Evolutionary conservation across 2,113 vertebrate species (phyloP), one percentile per base, ranked within the genome.

Genomic region (Seriola dumerili): DNA sequence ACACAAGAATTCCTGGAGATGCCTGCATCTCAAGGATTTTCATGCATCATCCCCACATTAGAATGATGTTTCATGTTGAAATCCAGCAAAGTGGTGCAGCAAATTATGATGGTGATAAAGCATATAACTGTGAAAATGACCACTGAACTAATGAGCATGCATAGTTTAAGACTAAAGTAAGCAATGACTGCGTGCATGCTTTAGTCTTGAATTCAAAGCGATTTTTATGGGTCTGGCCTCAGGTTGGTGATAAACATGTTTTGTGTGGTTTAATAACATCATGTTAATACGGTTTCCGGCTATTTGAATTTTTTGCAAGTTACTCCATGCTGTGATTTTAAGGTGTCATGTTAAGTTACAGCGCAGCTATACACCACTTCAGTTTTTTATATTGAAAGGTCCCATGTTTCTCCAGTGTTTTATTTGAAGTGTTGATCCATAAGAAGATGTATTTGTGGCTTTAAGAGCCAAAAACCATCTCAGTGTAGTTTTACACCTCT

Each of bases 61-160:
- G 4, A 23, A 48, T 76, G 75, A 44, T 2, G 4, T 29, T 29
- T 29, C 2, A 29, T 17, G 12, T 55, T 42, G 68, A 81, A 44
- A 57, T 72, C 40, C 36, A 75, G 40, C 16, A 9, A 50, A 32
- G 14, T 42, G 48, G 12, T 62, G 48, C 55, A 48, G 10, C 32
- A 69, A 64, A 85, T 25, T 23, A 4, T 69, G 13, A 62, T 13
- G 6, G 46, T 36, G 61, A 72, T 17, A 40, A 54, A 44, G 21
- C 8, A 8, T 4, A 48, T 6, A 38, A 29, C n/a, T n/a, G 11
- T 50, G 40, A 23, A 54, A 54, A 54, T 50, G 17, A 54, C 21
- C n/a, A 12, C 10, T 25, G n/a, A 25, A 57, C n/a, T 25, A 57
- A 57, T 55, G 19, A 55, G 11, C 21, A 55, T 11, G 52, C n/a